Conservation (phyloP, 2,113 vertebrate species). For the Actinemys pallida region DNA sequence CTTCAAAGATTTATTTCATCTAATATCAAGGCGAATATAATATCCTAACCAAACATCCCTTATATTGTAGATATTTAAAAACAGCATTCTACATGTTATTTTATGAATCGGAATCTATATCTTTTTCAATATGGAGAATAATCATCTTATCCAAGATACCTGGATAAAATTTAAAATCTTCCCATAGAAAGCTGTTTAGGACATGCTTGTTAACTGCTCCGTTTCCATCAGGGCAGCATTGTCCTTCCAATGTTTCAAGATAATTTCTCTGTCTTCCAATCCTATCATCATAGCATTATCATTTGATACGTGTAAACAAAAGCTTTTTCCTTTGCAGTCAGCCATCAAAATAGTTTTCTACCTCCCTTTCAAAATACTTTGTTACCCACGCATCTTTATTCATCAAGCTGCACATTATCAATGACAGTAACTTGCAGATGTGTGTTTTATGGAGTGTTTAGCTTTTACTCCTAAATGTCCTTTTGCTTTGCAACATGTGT, state of each 20-base stretch:
- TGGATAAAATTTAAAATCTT: constrained; percentile 24
- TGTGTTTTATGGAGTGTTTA: not conserved
- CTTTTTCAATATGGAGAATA: not conserved
- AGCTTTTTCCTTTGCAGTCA: not conserved
- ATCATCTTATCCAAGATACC: not conserved
- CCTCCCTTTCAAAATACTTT: not conserved
- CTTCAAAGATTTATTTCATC: not conserved
- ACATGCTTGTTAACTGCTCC: not conserved
- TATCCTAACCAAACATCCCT: not conserved
- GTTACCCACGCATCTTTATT: not conserved
- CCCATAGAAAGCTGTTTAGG: constrained; percentile 10
- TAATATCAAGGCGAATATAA: not conserved
- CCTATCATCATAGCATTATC: not conserved
- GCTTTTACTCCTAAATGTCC: not conserved
- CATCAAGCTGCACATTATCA: not conserved
- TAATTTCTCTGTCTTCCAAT: not conserved
- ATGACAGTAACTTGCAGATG: not conserved
- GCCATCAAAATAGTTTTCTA: not conserved
- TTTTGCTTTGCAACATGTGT: constrained; percentile 37
- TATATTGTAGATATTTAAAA: constrained; percentile 48
- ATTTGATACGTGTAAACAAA: not conserved
- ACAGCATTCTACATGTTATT: not conserved
- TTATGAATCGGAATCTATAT: not conserved
- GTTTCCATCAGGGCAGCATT: not conserved
- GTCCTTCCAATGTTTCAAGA: not conserved